Base-by-base conservation (phyloP, 2,797 vertebrate species). In the Coreius guichenoti region DNA sequence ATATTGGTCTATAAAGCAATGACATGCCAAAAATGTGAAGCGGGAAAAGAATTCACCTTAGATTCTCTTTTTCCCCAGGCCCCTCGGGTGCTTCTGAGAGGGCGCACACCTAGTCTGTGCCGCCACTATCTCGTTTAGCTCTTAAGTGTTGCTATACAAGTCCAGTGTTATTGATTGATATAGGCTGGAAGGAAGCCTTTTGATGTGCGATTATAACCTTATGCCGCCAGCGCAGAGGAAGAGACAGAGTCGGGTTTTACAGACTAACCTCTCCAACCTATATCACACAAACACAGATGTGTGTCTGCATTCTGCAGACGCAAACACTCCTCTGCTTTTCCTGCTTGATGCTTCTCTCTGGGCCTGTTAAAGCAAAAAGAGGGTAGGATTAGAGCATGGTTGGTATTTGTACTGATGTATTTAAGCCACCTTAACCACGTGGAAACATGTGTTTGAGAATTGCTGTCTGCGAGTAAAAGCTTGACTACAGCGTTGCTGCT, bases 121-220 rank as follows among this genome's bases (percentile, higher is more conserved):
- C 85, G 54, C 84, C 81, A 70, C 70, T 87, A 85, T 82, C n/a
- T 75, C 72, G n/a, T 67, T 68, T 68, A 58, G 33, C 54, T 51
- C 26, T 29, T 29, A 75, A 31, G 29, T 36, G 82, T 82, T 85
- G 29, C 90, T 91, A 84, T 88, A 82, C 87, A 92, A 91, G 87
- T 85, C 67, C 33, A 87, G 77, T 29, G 80, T 65, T 87, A 73
- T 74, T 89, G 91, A 92, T 88, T 74, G 86, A 93, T 89, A 31
- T 91, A 88, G 89, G 90, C 84, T 73, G 90, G 87, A 79, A 90
- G 75, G 86, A 56, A 82, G 33, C 69, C 83, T 92, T 95, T 94
- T 94, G 92, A 94, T 90, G 92, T 83, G 91, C 86, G 91, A 91
- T 93, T 89, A 90, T 90, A 91, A 92, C 51, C 87, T 69, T 86